Percentiles rank a stretch among this genome's conserved stretches.
Evolutionary conservation across 2,797 vertebrate species (phyloP).

Genomic region (Chelon auratus): DNA sequence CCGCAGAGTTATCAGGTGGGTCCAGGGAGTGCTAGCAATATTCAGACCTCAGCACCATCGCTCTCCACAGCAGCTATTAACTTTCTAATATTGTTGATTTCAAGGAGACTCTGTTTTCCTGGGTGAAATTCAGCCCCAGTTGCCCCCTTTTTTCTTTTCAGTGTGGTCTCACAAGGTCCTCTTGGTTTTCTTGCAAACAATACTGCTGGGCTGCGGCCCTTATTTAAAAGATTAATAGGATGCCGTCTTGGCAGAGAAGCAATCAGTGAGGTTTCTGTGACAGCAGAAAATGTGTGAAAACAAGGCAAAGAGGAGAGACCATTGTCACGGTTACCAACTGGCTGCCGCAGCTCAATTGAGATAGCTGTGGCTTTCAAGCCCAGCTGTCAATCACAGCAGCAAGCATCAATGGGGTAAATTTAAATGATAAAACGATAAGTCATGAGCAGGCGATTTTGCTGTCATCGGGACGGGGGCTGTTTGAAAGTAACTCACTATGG

Average conservation of each 20-base stretch:
- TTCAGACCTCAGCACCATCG: constrained; percentile 63
- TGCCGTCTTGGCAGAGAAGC: constrained; percentile 75
- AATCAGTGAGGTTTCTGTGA: constrained; percentile 81
- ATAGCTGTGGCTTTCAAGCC: constrained; percentile 76
- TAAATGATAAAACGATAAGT: constrained; percentile 84
- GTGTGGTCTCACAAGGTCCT: constrained; percentile 72
- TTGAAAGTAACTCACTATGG: constrained; percentile 65
- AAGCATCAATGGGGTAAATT: constrained; percentile 78
- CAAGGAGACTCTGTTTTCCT: constrained; percentile 67
- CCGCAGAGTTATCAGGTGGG: constrained; percentile 65
- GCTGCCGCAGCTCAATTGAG: constrained; percentile 79
- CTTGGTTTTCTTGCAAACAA: constrained; percentile 73
- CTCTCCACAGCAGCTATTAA: constrained; percentile 65
- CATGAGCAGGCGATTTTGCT: constrained; percentile 77
- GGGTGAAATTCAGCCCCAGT: constrained; percentile 65
- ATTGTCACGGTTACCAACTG: constrained; percentile 82
- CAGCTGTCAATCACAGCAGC: constrained; percentile 79
- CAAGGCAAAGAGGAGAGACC: constrained; percentile 74
- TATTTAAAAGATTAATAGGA: constrained; percentile 85
- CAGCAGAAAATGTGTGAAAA: constrained; percentile 78
- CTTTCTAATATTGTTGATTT: constrained; percentile 79
- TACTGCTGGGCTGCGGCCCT: constrained; percentile 71
- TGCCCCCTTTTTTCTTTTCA: constrained; percentile 66
- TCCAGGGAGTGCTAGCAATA: constrained; percentile 45
- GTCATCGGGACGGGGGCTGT: constrained; percentile 71